Conservation (phyloP, 2,888 invertebrate species). For the Labia minor region DNA sequence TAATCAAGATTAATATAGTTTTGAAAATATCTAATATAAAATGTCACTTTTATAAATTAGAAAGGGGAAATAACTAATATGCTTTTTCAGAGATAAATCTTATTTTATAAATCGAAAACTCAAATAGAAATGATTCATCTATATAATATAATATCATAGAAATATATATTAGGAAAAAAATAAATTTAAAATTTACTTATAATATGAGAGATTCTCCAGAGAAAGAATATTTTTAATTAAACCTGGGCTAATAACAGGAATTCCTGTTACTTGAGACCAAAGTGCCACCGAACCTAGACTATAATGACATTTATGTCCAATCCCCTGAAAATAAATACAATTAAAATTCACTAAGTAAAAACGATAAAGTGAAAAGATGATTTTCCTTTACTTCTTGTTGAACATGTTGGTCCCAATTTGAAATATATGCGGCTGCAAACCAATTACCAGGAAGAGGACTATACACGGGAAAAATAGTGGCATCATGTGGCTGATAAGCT, state of each 20-base stretch:
- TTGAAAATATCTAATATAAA: too few relatives aligned
- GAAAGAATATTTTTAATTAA: slow-evolving; percentile 34
- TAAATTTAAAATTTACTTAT: slow-evolving; percentile 34
- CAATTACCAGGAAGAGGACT: slow-evolving; percentile 41
- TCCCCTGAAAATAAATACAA: slow-evolving; percentile 33
- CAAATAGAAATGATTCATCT: too few relatives aligned
- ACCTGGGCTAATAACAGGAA: slow-evolving; percentile 37
- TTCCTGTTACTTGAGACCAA: slow-evolving; percentile 37
- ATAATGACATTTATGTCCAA: slow-evolving; percentile 40
- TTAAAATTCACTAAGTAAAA: not conserved
- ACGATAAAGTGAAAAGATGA: too few relatives aligned
- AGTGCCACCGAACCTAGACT: slow-evolving; percentile 41
- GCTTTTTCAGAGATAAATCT: too few relatives aligned
- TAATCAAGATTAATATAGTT: too few relatives aligned
- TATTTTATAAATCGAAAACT: too few relatives aligned
- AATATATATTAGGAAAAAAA: too few relatives aligned
- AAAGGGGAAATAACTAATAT: too few relatives aligned
- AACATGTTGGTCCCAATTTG: slow-evolving; percentile 39
- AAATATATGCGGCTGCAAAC: slow-evolving; percentile 41
- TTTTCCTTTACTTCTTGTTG: slow-evolving; percentile 36
- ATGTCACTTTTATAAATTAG: too few relatives aligned
- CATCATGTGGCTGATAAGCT: slow-evolving; percentile 36
- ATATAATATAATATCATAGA: too few relatives aligned
- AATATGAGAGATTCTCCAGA: slow-evolving; percentile 37
- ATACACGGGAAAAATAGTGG: slow-evolving; percentile 37